Percentiles rank a stretch among this genome's conserved stretches.
phyloP scores from a whole-genome alignment of 2,113 vertebrate genomes.

The Eudorcas thomsonii region DNA sequence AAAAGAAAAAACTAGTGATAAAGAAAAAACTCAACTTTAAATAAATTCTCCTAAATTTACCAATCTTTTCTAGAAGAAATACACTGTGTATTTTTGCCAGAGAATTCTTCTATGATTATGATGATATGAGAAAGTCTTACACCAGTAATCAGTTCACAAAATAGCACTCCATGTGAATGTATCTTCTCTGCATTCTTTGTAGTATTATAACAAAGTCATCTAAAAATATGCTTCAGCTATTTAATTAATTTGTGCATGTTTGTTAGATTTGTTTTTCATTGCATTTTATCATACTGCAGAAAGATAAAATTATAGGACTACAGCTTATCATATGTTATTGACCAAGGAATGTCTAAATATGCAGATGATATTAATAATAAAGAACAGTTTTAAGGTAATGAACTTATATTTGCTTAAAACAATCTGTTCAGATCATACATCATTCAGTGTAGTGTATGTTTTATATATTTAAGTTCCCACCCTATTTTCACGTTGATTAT shows the following conservation, averaged over 20 bases:
- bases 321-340: background rate
- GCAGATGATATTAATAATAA: background rate
- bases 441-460: background rate
- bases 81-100: background rate
- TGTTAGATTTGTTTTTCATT: background rate
- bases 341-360: background rate
- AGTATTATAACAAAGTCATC: background rate
- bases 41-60: background rate
- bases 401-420: background rate
- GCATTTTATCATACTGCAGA: background rate
- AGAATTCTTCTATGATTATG: background rate
- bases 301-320: background rate
- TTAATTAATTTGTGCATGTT: background rate
- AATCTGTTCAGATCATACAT: background rate
- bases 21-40: background rate
- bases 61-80: background rate
- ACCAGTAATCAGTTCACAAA: background rate
- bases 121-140: background rate
- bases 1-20: background rate
- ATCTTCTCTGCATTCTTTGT: background rate
- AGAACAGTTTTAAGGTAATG: background rate
- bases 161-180: background rate
- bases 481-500: background rate
- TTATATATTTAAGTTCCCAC: background rate
- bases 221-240: background rate